Evolutionary conservation across 1,140 invertebrate species (phyloP).

Genomic region (Halyomorpha halys): DNA sequence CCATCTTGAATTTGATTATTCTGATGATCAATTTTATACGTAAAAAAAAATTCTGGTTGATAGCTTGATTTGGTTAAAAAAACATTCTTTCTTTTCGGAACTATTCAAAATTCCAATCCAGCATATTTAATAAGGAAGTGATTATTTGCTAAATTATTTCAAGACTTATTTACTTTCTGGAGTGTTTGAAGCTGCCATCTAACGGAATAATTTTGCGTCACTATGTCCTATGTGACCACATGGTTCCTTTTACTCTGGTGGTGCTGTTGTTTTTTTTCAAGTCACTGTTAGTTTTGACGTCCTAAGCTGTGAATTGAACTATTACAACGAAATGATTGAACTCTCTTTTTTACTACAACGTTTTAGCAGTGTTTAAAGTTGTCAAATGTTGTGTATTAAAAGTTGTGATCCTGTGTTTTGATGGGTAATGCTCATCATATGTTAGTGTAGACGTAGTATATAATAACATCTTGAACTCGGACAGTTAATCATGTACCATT

Average conservation of each 20-base stretch:
- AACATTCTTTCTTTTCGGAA: too few relatives aligned
- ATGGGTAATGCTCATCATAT: not conserved
- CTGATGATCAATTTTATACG: too few relatives aligned
- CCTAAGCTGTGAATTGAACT: not conserved
- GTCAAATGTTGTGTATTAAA: too few relatives aligned
- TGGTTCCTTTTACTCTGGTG: slow-evolving; percentile 4
- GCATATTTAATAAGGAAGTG: too few relatives aligned
- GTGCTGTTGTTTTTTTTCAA: not conserved
- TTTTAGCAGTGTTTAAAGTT: too few relatives aligned
- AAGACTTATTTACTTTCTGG: too few relatives aligned
- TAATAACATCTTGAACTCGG: not conserved
- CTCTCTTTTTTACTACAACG: not conserved
- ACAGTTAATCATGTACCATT: not conserved
- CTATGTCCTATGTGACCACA: slow-evolving; percentile 4
- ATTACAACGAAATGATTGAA: not conserved
- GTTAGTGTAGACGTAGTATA: not conserved
- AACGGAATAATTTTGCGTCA: not conserved
- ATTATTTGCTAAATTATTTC: too few relatives aligned
- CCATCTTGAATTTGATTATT: too few relatives aligned
- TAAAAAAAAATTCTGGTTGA: too few relatives aligned
- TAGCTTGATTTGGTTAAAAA: too few relatives aligned
- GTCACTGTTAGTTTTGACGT: not conserved
- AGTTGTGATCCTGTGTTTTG: not conserved
- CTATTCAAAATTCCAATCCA: too few relatives aligned
- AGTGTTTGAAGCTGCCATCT: not conserved